These are phyloP conservation scores for Luperina nickerlii DNA, from an alignment of 2,888 invertebrate genomes.

Conservation along the genomic window DNA sequence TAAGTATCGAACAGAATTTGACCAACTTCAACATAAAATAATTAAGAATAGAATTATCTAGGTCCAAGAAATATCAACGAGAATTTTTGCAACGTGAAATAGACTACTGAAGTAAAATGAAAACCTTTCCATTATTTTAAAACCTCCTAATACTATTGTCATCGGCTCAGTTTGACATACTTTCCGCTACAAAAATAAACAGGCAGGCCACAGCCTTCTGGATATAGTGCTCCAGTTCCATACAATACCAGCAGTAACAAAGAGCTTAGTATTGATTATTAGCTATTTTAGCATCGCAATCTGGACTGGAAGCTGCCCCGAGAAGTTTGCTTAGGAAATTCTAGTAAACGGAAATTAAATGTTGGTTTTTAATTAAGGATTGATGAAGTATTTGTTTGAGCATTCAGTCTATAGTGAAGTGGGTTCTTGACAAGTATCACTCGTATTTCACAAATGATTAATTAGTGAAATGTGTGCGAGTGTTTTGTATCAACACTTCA, in stretches of 20 bases:
- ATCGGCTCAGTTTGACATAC: slow-evolving; percentile 37
- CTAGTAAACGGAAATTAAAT: slow-evolving; percentile 19
- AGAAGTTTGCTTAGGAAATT: slow-evolving; percentile 34
- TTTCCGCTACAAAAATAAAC: slow-evolving; percentile 56
- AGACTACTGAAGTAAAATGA: neutral
- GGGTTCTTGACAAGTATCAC: neutral
- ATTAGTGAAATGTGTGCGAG: too few species aligned
- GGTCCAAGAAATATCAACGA: neutral
- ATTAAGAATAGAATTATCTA: neutral
- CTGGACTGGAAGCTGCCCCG: slow-evolving; percentile 25
- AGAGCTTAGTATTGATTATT: slow-evolving; percentile 61
- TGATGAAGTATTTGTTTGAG: slow-evolving; percentile 18
- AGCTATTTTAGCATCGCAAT: slow-evolving; percentile 58
- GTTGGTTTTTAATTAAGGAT: slow-evolving; percentile 26
- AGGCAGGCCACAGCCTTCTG: slow-evolving; percentile 21
- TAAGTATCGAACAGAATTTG: too few species aligned
- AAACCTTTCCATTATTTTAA: neutral
- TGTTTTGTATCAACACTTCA: too few species aligned
- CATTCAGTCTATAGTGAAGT: slow-evolving; percentile 9
- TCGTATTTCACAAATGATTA: too few species aligned
- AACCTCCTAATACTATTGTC: slow-evolving; percentile 17
- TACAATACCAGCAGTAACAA: slow-evolving; percentile 56
- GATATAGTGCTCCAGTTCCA: slow-evolving; percentile 60
- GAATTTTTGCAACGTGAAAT: neutral
- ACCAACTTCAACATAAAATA: too few species aligned